Evolutionary conservation across 2,888 invertebrate genomes (phyloP).

Genomic region (Tetragonula carbonaria): DNA sequence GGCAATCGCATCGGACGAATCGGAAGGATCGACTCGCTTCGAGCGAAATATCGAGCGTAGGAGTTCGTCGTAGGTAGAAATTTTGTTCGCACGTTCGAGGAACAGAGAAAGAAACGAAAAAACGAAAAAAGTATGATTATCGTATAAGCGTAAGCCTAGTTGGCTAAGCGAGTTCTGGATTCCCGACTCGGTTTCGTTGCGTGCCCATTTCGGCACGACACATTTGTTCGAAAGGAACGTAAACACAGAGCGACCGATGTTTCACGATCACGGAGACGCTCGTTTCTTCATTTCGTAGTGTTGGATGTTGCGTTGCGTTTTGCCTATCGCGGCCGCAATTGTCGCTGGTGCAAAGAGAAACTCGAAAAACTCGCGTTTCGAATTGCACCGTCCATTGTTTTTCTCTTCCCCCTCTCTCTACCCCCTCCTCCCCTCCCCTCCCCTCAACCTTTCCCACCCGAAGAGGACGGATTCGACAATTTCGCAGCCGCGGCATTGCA

Average conservation of each 20-base stretch:
- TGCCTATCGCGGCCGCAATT: background rate
- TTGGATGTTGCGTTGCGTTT: background rate
- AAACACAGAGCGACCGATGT: background rate
- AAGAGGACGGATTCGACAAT: background rate
- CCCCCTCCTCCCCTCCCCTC: no score
- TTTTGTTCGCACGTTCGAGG: conserved; percentile 8
- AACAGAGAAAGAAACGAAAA: conserved; percentile 5
- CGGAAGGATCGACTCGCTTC: background rate
- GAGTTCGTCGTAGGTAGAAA: conserved; percentile 10
- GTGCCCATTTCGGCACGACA: conserved; percentile 1
- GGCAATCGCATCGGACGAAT: conserved; percentile 20
- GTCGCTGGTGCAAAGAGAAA: conserved; percentile 12
- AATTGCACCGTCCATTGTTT: background rate
- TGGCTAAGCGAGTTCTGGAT: conserved; percentile 14
- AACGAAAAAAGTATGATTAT: background rate
- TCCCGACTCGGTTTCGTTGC: background rate
- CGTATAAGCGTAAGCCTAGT: conserved; percentile 11
- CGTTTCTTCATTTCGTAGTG: background rate
- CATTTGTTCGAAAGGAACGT: conserved; percentile 14
- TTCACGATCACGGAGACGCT: background rate
- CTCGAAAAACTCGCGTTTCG: background rate
- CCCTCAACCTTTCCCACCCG: background rate
- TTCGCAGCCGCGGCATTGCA: background rate
- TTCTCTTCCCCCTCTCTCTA: background rate
- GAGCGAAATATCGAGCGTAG: conserved; percentile 26